A percentile compares a stretch with the other conserved stretches of the same genome.
phyloP scores from a whole-genome alignment of 2,113 vertebrate genomes.

The Macaca mulatta region DNA sequence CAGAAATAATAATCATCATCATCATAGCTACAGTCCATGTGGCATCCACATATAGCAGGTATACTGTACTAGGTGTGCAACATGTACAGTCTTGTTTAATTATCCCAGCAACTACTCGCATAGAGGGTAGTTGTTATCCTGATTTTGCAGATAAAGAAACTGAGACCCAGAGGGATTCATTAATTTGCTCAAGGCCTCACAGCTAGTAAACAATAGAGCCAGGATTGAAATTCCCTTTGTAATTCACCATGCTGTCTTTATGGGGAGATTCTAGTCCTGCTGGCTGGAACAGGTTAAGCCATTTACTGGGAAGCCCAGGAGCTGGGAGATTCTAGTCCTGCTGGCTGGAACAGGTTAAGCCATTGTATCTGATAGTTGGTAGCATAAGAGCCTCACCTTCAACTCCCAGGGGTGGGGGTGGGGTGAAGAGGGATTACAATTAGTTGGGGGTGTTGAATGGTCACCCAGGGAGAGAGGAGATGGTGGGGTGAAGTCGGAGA shows the following conservation, averaged over 20 bases:
- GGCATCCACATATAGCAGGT: background rate
- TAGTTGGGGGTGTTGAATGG: background rate
- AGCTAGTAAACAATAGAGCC: background rate
- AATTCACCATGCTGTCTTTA: background rate
- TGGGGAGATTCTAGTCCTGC: background rate
- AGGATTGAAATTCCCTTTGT: background rate
- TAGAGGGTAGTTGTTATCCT: too few species aligned
- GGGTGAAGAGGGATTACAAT: too few species aligned
- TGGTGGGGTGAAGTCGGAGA: background rate
- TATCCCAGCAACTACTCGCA: background rate
- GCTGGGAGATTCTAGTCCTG: too few species aligned
- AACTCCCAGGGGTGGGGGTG: background rate
- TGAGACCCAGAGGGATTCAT: background rate
- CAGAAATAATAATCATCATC: background rate
- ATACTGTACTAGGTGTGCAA: fast-evolving
- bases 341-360: background rate
- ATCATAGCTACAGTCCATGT: fast-evolving
- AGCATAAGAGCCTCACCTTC: background rate
- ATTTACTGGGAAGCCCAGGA: too few species aligned
- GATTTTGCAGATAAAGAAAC: background rate
- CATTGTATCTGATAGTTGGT: background rate
- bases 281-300: too few species aligned
- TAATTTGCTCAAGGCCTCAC: background rate
- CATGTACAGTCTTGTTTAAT: background rate
- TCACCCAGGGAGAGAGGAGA: background rate